These are phyloP conservation scores for Seira ritae DNA, from an alignment of 2,888 invertebrate species.

Conservation along the genomic window DNA sequence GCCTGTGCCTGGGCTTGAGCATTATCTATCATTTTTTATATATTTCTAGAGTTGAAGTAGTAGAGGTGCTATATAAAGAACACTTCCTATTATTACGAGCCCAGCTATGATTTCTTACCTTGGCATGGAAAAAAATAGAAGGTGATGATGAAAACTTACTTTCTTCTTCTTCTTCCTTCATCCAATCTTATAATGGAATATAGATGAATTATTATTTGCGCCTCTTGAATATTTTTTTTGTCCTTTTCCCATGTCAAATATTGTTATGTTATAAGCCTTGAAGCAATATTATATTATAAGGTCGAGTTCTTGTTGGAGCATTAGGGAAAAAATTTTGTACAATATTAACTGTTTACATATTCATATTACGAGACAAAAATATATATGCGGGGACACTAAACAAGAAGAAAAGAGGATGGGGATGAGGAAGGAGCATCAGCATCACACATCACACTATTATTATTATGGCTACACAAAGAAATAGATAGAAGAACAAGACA, in stretches of 20 bases:
- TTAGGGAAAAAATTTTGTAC: not conserved
- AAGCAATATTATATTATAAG: not conserved
- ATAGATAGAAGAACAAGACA: conserved; percentile 6
- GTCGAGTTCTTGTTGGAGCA: too few species aligned
- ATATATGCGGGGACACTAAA: conserved; percentile 1
- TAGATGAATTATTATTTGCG: conserved; percentile 64
- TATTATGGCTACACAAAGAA: conserved; percentile 46
- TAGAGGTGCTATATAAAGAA: too few species aligned
- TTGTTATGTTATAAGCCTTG: conserved; percentile 44
- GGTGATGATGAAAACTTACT: conserved; percentile 54
- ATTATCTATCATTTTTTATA: too few species aligned
- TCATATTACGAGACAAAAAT: too few species aligned
- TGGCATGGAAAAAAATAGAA: not conserved
- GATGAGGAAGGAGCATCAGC: conserved; percentile 49
- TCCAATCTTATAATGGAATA: conserved; percentile 65
- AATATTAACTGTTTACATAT: conserved; percentile 40
- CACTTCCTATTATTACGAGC: conserved; percentile 30
- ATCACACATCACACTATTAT: conserved; percentile 7
- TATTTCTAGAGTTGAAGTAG: too few species aligned
- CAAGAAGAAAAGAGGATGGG: conserved; percentile 28
- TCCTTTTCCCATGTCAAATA: conserved; percentile 45
- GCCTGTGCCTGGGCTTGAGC: too few species aligned
- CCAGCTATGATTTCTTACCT: conserved; percentile 29
- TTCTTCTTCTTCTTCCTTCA: conserved; percentile 54
- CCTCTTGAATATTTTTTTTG: conserved; percentile 57